Percentiles rank a stretch among this genome's conserved stretches.
Evolutionary conservation across 2,113 vertebrate species (phyloP).

Genomic region (Zosterops pallidus): DNA sequence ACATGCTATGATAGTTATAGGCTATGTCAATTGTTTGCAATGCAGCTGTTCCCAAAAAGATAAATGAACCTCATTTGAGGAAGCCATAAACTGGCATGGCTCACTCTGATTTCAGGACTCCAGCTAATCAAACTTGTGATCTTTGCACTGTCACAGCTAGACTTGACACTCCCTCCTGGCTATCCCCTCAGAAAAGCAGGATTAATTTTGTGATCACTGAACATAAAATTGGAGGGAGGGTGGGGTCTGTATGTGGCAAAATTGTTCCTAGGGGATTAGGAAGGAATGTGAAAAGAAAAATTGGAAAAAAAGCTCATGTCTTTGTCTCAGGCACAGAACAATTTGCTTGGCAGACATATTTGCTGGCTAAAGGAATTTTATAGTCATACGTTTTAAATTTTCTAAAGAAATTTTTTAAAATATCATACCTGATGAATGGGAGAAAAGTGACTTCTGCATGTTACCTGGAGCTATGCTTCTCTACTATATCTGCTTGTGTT

Average conservation of each 20-base stretch:
- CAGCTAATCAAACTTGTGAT: not conserved
- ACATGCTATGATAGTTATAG: not conserved
- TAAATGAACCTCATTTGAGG: not conserved
- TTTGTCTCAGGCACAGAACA: not conserved
- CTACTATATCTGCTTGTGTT: not conserved
- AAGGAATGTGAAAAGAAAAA: not conserved
- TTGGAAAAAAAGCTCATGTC: not conserved
- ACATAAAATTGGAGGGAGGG: fast-evolving
- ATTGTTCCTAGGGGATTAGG: not conserved
- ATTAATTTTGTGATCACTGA: not conserved
- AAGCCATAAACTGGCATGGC: not conserved
- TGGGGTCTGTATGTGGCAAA: not conserved
- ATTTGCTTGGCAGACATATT: not conserved
- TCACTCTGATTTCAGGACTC: not conserved
- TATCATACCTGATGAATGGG: not conserved
- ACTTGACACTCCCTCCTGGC: not conserved
- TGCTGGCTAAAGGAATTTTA: not conserved
- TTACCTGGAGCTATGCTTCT: not conserved
- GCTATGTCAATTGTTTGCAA: not conserved
- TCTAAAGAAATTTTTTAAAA: not conserved
- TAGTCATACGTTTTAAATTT: not conserved
- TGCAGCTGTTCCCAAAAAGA: not conserved
- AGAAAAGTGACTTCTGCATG: not conserved
- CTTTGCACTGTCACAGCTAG: not conserved
- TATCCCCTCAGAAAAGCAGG: not conserved